Conservation (phyloP, 1,140 invertebrate genomes). For the Aphis gossypii region DNA sequence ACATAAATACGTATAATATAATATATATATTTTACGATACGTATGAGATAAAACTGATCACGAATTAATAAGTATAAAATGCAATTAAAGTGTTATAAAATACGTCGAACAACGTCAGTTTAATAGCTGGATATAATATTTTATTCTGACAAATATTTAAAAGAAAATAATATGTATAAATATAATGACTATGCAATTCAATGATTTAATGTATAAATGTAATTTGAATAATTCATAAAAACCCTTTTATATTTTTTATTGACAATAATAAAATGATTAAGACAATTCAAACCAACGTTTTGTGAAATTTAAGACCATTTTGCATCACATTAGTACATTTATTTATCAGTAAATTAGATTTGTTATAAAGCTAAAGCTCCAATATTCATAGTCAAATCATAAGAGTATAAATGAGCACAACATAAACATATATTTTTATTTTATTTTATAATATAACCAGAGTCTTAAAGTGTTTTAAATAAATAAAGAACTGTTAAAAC, state of each 20-base stretch:
- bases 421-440: not conserved
- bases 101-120: not conserved
- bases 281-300: not conserved
- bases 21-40: not conserved
- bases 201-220: not conserved
- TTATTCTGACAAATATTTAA: not conserved
- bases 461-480: not conserved
- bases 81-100: not conserved
- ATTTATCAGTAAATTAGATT: not conserved
- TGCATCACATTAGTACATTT: not conserved
- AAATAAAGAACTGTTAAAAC: not conserved
- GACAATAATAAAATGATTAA: not conserved
- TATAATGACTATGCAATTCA: no score
- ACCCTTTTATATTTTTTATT: not conserved
- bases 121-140: not conserved
- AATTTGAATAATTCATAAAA: not conserved
- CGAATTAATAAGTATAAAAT: not conserved
- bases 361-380: not conserved
- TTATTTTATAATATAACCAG: not conserved
- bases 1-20: not conserved
- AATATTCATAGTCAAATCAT: not conserved
- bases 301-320: not conserved
- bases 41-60: not conserved
- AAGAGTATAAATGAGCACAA: not conserved
- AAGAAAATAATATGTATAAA: no score